phyloP scores from a whole-genome alignment of 2,797 vertebrate species.

The Sebastes wilsoni region DNA sequence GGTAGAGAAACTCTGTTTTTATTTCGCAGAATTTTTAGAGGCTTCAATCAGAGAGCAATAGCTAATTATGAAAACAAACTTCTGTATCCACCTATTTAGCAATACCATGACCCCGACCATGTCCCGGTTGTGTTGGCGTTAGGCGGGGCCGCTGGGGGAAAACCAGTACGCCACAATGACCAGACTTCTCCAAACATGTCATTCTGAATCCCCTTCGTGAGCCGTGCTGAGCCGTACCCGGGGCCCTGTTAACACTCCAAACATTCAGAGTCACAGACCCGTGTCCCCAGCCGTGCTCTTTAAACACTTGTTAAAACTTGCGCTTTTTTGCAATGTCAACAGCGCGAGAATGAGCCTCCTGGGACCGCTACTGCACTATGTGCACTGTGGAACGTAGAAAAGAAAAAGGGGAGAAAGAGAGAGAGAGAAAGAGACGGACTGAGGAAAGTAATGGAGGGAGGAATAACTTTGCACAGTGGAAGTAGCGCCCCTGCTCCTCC shows the following conservation, averaged over 20 bases:
- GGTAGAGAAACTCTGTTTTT: slow-evolving; percentile 4
- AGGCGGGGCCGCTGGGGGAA: slow-evolving; percentile 32
- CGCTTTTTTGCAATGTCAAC: slow-evolving; percentile 84
- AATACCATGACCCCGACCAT: slow-evolving; percentile 17
- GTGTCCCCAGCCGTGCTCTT: slow-evolving; percentile 80
- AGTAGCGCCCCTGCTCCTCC: slow-evolving; percentile 12
- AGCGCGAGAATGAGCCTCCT: slow-evolving; percentile 77
- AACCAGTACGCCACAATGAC: slow-evolving; percentile 66
- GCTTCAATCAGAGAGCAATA: slow-evolving; percentile 26
- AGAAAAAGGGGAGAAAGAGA: slow-evolving; percentile 15
- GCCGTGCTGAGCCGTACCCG: slow-evolving; percentile 51
- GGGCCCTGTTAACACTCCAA: slow-evolving; percentile 80
- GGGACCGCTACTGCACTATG: slow-evolving; percentile 71
- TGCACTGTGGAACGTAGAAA: slow-evolving; percentile 52
- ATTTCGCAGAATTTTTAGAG: slow-evolving; percentile 27
- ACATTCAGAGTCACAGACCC: slow-evolving; percentile 82
- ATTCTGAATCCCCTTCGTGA: slow-evolving; percentile 66
- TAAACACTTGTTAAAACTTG: slow-evolving; percentile 85
- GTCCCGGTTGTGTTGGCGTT: slow-evolving; percentile 27
- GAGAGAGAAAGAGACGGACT: not conserved
- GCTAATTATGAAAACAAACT: slow-evolving; percentile 35
- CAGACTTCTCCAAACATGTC: slow-evolving; percentile 69
- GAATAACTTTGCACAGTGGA: slow-evolving; percentile 44
- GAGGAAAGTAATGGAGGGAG: slow-evolving; percentile 43
- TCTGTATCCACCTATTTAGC: slow-evolving; percentile 13